These are phyloP conservation scores for Pelagia noctiluca DNA, from an alignment of 30 jellyfish, hydroid and myxozoan genomes.

Conservation along the genomic window DNA sequence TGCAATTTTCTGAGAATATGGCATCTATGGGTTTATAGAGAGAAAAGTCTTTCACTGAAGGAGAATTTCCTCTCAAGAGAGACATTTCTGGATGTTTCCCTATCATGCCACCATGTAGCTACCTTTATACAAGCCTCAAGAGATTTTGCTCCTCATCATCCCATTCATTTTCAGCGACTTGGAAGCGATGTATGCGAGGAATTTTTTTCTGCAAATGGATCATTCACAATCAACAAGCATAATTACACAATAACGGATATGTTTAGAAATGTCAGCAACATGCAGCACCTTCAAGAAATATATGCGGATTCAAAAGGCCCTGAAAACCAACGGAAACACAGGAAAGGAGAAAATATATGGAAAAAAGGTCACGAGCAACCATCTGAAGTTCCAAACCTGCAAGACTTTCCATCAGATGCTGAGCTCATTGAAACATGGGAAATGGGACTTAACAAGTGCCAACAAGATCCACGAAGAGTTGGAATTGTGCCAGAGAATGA, in stretches of 20 bases:
- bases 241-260: neutral
- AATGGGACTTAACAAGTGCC: neutral
- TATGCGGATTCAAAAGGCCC: neutral
- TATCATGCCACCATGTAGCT: neutral
- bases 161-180: neutral
- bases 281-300: neutral
- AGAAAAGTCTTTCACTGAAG: neutral
- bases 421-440: neutral
- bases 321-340: neutral
- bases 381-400: neutral
- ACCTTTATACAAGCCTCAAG: neutral
- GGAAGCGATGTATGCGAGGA: constrained; percentile 3
- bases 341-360: neutral
- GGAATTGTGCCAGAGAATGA: neutral
- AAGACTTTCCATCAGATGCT: neutral
- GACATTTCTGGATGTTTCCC: neutral
- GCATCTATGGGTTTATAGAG: neutral
- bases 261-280: neutral
- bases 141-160: neutral
- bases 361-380: too few relatives aligned
- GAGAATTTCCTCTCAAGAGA: neutral
- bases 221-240: too few relatives aligned
- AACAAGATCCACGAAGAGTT: neutral
- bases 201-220: neutral
- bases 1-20: neutral